Base-by-base conservation (phyloP, 1,140 invertebrate genomes). In the Eufriesea mexicana region DNA sequence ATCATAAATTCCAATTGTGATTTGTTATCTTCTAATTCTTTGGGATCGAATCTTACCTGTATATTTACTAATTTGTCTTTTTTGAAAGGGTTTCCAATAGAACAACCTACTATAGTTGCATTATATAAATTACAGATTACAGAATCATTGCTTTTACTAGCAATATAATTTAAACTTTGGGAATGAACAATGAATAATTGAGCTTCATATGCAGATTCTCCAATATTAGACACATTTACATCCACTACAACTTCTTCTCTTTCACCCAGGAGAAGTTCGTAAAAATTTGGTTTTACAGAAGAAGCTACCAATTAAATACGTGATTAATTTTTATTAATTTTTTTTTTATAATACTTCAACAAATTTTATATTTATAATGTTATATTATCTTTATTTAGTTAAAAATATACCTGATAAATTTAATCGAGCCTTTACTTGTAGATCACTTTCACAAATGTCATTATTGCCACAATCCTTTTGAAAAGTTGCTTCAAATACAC, bases 381-480 rank as follows among this genome's bases (percentile, higher is more conserved):
- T 49, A 77, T 51, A 35, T 70, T 45, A 23, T 74, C 20, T 57
- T 35, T 57, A 59, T 45, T 72, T 57, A 62, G 25, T 66, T 54
- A n/a, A 61, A 64, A 35, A 70, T 28, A 35, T 89, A 94, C 95
- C 91, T 86, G 94, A 95, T 54, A 98, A 93, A 89, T 96, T 94
- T 2, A 98, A 93, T 76, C 94, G 93, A 16, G 97, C 96, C n/a
- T 95, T 92, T 0, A 98, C 92, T 77, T 95, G 93, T n/a, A 99
- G 92, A 90, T 98, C 95, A 92, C 98, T 99, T 88, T 98, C 96
- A 92, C 98, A 99, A 42, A 98, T 95, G 89, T 98, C 98, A 91
- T 99, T 98, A 1, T 95, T 94, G 12, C 98, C 98, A 92, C 98
- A 99, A 90, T 99, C 98, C 94, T 99, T 99, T 74, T 98, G 96